These are phyloP conservation scores for roundworm (Caenorhabditis elegans) DNA, from an alignment of 1,140 invertebrate species.

Conservation along the genomic window WBcel235 BX284605.5:20867001-20867500, in stretches of 20 bases:
- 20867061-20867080: background rate
- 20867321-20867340: slow-evolving; percentile 21
- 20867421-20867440: background rate
- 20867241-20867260: no score
- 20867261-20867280: no score
- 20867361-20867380: background rate
- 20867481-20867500: no score
- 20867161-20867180: no score
- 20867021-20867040: slow-evolving; percentile 14
- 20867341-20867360: background rate
- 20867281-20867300: slow-evolving; percentile 9
- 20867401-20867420: slow-evolving; percentile 1
- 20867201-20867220: no score
- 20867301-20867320: slow-evolving; percentile 13
- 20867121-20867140: no score
- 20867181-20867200: no score
- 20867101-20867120: background rate
- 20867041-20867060: background rate
- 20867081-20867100: background rate
- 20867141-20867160: no score
- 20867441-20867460: background rate
- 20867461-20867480: slow-evolving; percentile 21
- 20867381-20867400: background rate
- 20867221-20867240: no score
- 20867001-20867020: slow-evolving; percentile 10